These are phyloP conservation scores for Aleiodes alternator DNA, from an alignment of 2,888 invertebrate species.

Conservation along the genomic window DNA sequence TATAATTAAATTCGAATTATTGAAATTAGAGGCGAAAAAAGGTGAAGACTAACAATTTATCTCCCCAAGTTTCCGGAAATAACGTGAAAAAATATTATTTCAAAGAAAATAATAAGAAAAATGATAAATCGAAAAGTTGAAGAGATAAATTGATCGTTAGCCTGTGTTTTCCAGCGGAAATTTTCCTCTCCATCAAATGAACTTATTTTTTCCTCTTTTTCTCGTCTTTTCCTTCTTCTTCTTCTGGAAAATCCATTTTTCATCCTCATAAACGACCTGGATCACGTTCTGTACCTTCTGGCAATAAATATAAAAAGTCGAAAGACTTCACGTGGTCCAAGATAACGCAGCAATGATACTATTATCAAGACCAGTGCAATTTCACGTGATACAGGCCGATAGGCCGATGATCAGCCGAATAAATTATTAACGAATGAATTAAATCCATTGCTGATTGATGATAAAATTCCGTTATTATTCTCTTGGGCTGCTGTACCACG, in stretches of 20 bases:
- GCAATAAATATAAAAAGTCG: constrained; percentile 25
- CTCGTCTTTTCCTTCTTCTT: no score
- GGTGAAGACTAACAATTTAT: background rate
- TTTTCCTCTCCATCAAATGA: background rate
- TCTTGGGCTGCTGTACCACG: constrained; percentile 67
- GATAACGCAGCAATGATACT: constrained; percentile 55
- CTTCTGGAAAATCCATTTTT: background rate
- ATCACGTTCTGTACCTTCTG: constrained; percentile 28
- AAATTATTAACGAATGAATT: constrained; percentile 87
- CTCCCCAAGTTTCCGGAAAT: background rate
- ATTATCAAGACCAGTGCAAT: constrained; percentile 55
- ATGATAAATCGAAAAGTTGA: constrained; percentile 1
- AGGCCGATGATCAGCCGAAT: constrained; percentile 79
- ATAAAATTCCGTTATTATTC: constrained; percentile 80
- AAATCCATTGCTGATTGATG: constrained; percentile 86
- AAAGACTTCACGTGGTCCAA: constrained; percentile 42
- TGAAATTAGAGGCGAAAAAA: background rate
- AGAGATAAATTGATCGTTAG: no score
- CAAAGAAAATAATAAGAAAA: background rate
- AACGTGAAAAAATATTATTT: background rate
- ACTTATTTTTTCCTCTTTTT: background rate
- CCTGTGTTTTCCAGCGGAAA: background rate
- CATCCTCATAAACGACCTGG: background rate
- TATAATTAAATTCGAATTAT: background rate
- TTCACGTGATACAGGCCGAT: constrained; percentile 57